A percentile compares a stretch with the other conserved stretches of the same genome.
Evolutionary conservation across 1,140 invertebrate species (phyloP).

Genomic region (Homarus americanus): DNA sequence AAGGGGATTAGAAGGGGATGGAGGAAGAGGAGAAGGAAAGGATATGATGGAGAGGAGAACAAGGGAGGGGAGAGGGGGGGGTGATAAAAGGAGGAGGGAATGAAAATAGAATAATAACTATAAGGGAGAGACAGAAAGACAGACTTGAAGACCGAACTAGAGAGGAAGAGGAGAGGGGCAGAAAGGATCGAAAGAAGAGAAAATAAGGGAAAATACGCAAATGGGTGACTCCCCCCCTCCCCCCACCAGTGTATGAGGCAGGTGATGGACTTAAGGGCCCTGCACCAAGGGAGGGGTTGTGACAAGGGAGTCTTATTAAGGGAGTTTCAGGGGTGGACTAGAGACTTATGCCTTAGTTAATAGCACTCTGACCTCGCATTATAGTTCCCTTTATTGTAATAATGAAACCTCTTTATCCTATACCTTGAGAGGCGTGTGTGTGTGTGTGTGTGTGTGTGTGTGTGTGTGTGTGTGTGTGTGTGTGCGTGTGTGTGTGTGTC

Average conservation of each 20-base stretch:
- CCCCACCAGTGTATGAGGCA: too few relatives aligned
- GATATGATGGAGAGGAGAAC: background rate
- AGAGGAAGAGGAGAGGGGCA: background rate
- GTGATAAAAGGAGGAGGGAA: background rate
- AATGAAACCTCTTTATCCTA: too few relatives aligned
- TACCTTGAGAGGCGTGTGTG: too few relatives aligned
- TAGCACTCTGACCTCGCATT: too few relatives aligned
- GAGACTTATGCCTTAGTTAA: too few relatives aligned
- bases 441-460: conserved; percentile 40
- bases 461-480: conserved; percentile 32
- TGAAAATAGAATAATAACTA: background rate
- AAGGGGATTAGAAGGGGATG: background rate
- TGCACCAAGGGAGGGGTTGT: too few relatives aligned
- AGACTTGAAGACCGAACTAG: too few relatives aligned
- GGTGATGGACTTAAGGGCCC: too few relatives aligned
- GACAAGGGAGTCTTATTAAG: too few relatives aligned
- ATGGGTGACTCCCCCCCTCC: too few relatives aligned
- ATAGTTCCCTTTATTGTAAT: too few relatives aligned
- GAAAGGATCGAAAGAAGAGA: background rate
- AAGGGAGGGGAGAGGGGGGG: background rate
- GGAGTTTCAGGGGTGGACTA: too few relatives aligned
- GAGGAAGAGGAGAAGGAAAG: background rate
- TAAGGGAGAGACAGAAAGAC: background rate
- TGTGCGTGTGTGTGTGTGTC: background rate
- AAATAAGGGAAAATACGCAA: background rate